These are phyloP conservation scores for Oreochromis grahami DNA, from an alignment of 2,797 vertebrate species.

Conservation along the genomic window DNA sequence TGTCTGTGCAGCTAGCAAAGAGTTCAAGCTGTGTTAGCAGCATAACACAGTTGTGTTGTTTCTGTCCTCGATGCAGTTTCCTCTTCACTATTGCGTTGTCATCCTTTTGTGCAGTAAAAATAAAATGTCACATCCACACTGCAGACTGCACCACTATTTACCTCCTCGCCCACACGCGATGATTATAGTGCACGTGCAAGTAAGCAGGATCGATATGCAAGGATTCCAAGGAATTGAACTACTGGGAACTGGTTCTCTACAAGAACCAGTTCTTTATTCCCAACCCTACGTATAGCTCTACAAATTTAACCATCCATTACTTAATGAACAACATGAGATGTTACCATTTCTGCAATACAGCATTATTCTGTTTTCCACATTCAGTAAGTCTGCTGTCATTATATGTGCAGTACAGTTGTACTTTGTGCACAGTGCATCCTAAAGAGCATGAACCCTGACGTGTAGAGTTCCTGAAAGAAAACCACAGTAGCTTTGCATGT, in stretches of 20 bases:
- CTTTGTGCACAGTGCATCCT: not conserved
- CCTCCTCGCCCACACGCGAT: not conserved
- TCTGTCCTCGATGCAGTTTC: not conserved
- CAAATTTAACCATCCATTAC: not conserved
- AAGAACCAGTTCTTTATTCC: not conserved
- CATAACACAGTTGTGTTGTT: not conserved
- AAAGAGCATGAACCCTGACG: not conserved
- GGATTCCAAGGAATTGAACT: not conserved
- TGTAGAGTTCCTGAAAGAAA: not conserved
- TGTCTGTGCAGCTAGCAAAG: not conserved
- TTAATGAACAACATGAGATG: too few relatives aligned
- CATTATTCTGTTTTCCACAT: not conserved
- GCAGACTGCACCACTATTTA: not conserved
- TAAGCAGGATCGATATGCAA: not conserved
- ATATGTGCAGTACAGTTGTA: not conserved
- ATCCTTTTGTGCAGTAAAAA: not conserved
- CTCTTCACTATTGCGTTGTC: not conserved
- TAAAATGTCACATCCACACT: not conserved
- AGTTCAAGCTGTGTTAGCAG: not conserved
- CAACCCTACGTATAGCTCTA: rapidly evolving
- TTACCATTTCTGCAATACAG: too few relatives aligned
- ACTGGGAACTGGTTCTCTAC: not conserved
- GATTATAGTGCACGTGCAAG: rapidly evolving
- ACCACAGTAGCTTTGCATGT: not conserved
- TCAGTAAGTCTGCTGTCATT: not conserved